Conservation (phyloP, 2,888 invertebrate species). For the Ormyrus labotus region DNA sequence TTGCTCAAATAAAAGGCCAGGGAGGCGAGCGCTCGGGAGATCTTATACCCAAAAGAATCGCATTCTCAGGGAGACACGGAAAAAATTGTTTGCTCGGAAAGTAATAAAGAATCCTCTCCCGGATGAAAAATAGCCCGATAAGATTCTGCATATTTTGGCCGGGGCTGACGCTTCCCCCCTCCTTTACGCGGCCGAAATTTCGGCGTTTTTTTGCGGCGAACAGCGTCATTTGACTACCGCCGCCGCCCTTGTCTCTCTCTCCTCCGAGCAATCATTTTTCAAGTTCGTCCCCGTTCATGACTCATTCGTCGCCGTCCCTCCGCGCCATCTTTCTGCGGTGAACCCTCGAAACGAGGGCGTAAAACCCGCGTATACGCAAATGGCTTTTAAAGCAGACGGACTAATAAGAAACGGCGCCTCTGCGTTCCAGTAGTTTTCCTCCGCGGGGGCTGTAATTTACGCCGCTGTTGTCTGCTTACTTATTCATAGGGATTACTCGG, state of each 20-base stretch:
- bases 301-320: slow-evolving; percentile 36
- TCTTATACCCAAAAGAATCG: no score
- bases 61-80: neutral
- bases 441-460: no score
- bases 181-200: slow-evolving; percentile 6
- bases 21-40: no score
- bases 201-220: slow-evolving; percentile 2
- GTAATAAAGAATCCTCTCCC: slow-evolving; percentile 30
- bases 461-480: no score
- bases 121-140: slow-evolving; percentile 42
- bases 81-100: slow-evolving; percentile 32
- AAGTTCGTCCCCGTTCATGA: slow-evolving; percentile 46
- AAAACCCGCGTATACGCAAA: slow-evolving; percentile 4
- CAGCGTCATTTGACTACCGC: slow-evolving; percentile 22
- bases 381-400: slow-evolving; percentile 33
- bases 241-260: neutral
- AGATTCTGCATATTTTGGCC: slow-evolving; percentile 45
- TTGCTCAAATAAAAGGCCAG: no score
- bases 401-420: neutral
- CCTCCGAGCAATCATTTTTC: slow-evolving; percentile 45
- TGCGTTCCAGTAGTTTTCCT: neutral
- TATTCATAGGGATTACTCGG: no score
- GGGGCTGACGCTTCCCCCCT: slow-evolving; percentile 14
- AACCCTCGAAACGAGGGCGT: slow-evolving; percentile 43
- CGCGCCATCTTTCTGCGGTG: slow-evolving; percentile 8